Conservation (phyloP, 23 tunicate species). For the Ciona savignyi region DNA sequence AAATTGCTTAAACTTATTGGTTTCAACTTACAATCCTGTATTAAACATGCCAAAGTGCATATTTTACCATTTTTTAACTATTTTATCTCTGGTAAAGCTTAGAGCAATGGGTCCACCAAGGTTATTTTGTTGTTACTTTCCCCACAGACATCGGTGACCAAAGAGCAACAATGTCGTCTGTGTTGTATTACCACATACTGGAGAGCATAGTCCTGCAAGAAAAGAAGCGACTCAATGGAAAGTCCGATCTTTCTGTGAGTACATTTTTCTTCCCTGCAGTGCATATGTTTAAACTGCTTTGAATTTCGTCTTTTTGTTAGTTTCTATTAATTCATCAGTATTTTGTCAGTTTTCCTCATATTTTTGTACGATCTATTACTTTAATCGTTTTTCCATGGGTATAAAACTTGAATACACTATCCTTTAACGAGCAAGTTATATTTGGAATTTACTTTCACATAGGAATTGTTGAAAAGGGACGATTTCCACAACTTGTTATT, state of each 20-base stretch:
- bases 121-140: no score
- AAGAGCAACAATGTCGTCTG: constrained; percentile 27
- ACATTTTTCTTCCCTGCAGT: background rate
- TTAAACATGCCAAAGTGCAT: no score
- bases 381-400: no score
- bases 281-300: background rate
- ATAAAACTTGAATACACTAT: no score
- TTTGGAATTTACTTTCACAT: no score
- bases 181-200: constrained; percentile 55
- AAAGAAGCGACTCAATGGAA: constrained; percentile 50
- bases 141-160: constrained; percentile 26
- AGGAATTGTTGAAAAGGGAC: constrained; percentile 65
- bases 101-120: no score
- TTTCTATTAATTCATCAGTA: background rate
- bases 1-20: no score
- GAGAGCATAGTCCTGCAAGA: constrained; percentile 70
- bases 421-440: no score
- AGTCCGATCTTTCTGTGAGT: constrained; percentile 45
- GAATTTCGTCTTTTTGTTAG: background rate
- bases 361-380: background rate
- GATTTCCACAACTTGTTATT: constrained; percentile 77
- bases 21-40: no score
- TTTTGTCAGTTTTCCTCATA: background rate
- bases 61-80: no score
- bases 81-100: no score